Conservation (phyloP, 1,140 invertebrate genomes). For the Aphelinus atriplicis region DNA sequence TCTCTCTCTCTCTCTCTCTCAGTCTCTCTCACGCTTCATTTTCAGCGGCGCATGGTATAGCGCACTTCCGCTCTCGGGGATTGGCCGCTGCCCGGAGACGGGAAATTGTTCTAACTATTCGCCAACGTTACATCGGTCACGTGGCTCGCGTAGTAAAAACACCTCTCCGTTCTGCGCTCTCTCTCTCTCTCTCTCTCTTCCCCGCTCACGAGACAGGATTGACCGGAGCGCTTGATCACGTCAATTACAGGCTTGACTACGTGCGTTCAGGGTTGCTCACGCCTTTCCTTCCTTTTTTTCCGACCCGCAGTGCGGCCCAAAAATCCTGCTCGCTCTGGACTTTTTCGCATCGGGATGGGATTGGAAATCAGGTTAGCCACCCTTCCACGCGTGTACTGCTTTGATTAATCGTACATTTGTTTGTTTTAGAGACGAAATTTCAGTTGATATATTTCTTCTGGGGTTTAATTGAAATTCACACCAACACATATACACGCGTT, state of each 20-base stretch:
- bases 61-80: constrained; percentile 33
- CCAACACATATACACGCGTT: no score
- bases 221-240: constrained; percentile 7
- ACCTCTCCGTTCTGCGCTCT: neutral
- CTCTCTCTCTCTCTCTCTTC: no score
- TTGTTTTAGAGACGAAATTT: no score
- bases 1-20: neutral
- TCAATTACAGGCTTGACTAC: constrained; percentile 17
- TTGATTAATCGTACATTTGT: no score
- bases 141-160: neutral
- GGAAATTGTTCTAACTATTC: constrained; percentile 41
- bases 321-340: neutral
- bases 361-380: no score
- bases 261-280: neutral
- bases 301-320: neutral
- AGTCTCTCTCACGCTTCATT: neutral
- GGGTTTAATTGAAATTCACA: no score
- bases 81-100: constrained; percentile 18
- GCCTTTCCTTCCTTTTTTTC: neutral
- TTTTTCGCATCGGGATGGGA: no score
- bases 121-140: constrained; percentile 23
- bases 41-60: neutral
- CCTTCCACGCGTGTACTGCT: no score
- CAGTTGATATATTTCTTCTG: no score
- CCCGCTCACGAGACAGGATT: neutral